phyloP scores from a whole-genome alignment of 2,113 vertebrate species.

The Proterorhinus semilunaris region DNA sequence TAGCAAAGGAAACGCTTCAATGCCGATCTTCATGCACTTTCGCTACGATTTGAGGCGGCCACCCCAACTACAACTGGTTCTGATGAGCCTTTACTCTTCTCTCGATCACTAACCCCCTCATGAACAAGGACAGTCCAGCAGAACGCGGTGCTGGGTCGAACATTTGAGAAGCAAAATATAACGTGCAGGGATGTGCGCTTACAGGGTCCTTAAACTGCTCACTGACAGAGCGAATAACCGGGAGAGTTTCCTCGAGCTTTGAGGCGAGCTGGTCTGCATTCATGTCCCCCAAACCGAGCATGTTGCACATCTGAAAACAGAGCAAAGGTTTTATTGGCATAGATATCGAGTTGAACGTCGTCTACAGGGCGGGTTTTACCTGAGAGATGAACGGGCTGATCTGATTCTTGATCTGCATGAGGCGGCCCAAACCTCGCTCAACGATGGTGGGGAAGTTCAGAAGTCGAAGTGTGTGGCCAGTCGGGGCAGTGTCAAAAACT shows the following conservation, averaged over 20 bases:
- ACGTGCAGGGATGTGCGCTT: conserved; percentile 32
- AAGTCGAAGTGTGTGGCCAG: conserved; percentile 90
- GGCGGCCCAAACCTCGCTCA: conserved; percentile 89
- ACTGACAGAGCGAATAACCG: conserved; percentile 92
- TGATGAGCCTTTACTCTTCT: no score
- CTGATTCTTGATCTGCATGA: conserved; percentile 98
- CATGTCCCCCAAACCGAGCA: conserved; percentile 94
- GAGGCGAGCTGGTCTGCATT: conserved; percentile 94
- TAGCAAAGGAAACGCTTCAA: no score
- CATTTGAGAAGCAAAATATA: not conserved
- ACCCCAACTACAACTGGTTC: no score
- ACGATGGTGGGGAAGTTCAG: conserved; percentile 97
- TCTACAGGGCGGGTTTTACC: conserved; percentile 58
- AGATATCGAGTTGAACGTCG: not conserved
- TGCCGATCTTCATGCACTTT: no score
- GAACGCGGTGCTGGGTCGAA: no score
- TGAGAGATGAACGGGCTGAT: conserved; percentile 98
- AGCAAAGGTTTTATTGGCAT: not conserved
- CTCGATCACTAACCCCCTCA: no score
- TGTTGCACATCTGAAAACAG: conserved; percentile 89
- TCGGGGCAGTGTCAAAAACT: conserved; percentile 94
- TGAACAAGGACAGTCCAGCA: not conserved
- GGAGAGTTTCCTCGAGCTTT: conserved; percentile 91
- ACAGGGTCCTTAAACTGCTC: conserved; percentile 96
- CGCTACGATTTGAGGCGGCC: no score